These are phyloP conservation scores for Epinephelus lanceolatus DNA, from an alignment of 2,113 vertebrate species.

Conservation along the genomic window DNA sequence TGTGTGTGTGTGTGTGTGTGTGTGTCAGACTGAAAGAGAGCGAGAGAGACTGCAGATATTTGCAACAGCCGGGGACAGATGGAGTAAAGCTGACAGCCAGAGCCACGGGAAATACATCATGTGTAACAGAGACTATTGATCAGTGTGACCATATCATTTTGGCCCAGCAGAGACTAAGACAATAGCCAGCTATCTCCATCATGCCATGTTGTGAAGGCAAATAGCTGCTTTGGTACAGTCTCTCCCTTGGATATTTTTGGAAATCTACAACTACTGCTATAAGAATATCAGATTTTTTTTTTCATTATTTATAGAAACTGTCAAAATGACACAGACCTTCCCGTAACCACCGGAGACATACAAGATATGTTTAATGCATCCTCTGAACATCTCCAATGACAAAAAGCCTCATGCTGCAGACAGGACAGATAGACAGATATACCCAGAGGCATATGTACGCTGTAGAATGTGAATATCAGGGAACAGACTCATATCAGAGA, in stretches of 20 bases:
- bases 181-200: constrained; percentile 61
- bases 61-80: constrained; percentile 71
- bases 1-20: no score
- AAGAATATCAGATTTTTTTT: constrained; percentile 24
- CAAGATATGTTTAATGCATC: constrained; percentile 51
- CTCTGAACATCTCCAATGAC: constrained; percentile 35
- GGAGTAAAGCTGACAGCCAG: constrained; percentile 72
- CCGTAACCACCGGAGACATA: constrained; percentile 30
- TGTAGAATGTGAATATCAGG: constrained; percentile 26
- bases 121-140: constrained; percentile 83
- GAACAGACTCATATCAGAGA: constrained; percentile 31
- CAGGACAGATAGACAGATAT: constrained; percentile 37
- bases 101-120: constrained; percentile 86
- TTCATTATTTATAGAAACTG: constrained; percentile 39
- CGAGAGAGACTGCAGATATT: constrained; percentile 49
- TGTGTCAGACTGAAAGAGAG: constrained; percentile 5
- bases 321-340: constrained; percentile 38
- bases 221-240: constrained; percentile 34
- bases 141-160: constrained; percentile 73
- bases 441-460: constrained; percentile 40
- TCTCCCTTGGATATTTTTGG: constrained; percentile 33
- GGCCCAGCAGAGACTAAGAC: constrained; percentile 65
- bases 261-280: constrained; percentile 24
- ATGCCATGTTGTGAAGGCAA: constrained; percentile 53
- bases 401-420: constrained; percentile 41